Evolutionary conservation across 1,140 invertebrate genomes (phyloP), one percentile per base, ranked within the genome.

Genomic region (Vanessa tameamea): DNA sequence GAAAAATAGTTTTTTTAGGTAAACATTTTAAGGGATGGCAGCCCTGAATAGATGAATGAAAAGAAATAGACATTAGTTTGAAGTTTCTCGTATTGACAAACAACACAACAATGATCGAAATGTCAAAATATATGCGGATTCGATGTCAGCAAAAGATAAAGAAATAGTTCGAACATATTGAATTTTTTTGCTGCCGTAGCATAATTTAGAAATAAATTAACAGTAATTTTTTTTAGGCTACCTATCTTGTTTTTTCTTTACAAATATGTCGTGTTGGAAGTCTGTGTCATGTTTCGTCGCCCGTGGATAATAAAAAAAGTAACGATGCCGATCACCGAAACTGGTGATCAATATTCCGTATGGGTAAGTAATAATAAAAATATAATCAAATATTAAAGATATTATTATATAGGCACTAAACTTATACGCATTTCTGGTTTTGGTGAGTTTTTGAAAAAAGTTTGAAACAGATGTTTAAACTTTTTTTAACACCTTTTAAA

Each of bases 331-430:
- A 16, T 87, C 16, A 73, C 80, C 26, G 89, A 92, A 67, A 68
- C 83, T 50, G 88, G 88, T 69, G 91, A 92, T 83, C 91, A 92
- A 83, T 92, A 92, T 80, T 91, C 91, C 77, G 73, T 92, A 80
- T 92, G 91, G 91, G 91, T 91, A 82, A 80, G 83, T 81, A 64
- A 69, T 72, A 63, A 14, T 20, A 23, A 55, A 20, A n/a, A 20
- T 51, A 31, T 16, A 66, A 15, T 26, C 5, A 55, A 50, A 69
- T 59, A 31, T 9, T 69, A 47, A 47, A 51, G 23, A 61, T 9
- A 72, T 15, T 55, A 61, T 47, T 20, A 71, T 20, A 71, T 47
- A 57, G 8, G 20, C 16, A 57, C 0, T 9, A 43, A 0, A 43
- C 8, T 43, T 43, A 0, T 9, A 31, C 26, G 26, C 3, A 4